Percentiles rank a stretch among this genome's conserved stretches.
phyloP scores from a whole-genome alignment of 2,888 invertebrate species.

The Micropterix aruncella region DNA sequence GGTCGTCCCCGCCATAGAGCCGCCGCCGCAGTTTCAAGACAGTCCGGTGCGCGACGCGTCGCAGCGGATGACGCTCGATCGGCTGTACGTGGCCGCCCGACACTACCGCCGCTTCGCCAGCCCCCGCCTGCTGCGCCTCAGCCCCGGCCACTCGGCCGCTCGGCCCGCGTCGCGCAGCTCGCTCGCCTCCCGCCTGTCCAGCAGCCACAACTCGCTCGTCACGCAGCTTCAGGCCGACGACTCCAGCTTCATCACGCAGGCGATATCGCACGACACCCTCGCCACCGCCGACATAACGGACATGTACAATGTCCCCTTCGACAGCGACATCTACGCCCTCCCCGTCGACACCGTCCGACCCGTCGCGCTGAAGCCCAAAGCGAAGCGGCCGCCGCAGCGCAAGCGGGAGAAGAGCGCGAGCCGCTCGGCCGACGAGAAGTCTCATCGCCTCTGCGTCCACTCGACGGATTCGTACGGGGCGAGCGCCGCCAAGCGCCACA shows the following conservation, averaged over 20 bases:
- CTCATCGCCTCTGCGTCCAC: slow-evolving; percentile 11
- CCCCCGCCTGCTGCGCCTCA: slow-evolving; percentile 40
- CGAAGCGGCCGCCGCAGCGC: slow-evolving; percentile 26
- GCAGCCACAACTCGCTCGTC: slow-evolving; percentile 73
- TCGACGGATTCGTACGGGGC: slow-evolving; percentile 16
- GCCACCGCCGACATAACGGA: slow-evolving; percentile 62
- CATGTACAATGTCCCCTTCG: slow-evolving; percentile 79
- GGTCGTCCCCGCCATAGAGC: slow-evolving; percentile 55
- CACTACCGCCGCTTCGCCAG: slow-evolving; percentile 31
- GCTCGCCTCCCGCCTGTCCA: slow-evolving; percentile 63
- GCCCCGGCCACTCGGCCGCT: slow-evolving; percentile 37
- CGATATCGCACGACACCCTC: slow-evolving; percentile 75
- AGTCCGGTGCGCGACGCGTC: slow-evolving; percentile 1
- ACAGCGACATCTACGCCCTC: slow-evolving; percentile 77
- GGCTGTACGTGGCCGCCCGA: slow-evolving; percentile 20
- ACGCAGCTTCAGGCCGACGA: slow-evolving; percentile 66
- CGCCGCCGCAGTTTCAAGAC: slow-evolving; percentile 76
- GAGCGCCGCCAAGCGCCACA: slow-evolving; percentile 45
- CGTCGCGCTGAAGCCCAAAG: slow-evolving; percentile 26
- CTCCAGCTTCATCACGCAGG: slow-evolving; percentile 77
- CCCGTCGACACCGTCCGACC: slow-evolving; percentile 69
- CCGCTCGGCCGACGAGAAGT: slow-evolving; percentile 1
- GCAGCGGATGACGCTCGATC: slow-evolving; percentile 12
- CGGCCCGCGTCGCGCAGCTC: slow-evolving; percentile 67
- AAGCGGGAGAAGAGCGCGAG: slow-evolving; percentile 18